phyloP scores from a whole-genome alignment of 2,797 vertebrate species.

The Enteromius viviparus region DNA sequence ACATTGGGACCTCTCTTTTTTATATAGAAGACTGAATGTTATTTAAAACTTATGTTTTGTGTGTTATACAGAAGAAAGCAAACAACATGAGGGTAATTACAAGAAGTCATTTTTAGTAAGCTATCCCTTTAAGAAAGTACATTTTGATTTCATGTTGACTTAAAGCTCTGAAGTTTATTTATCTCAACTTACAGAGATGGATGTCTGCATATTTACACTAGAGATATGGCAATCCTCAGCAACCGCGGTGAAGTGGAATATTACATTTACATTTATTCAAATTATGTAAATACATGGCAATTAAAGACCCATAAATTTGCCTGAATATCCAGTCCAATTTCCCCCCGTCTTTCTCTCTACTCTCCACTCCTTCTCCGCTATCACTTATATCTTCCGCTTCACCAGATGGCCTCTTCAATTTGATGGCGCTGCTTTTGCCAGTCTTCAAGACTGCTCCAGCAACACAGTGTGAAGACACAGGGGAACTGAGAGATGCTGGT shows the following conservation, averaged over 20 bases:
- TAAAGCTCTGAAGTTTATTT: constrained; percentile 17
- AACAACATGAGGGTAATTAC: not conserved
- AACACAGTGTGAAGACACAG: constrained; percentile 57
- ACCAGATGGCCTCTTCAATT: constrained; percentile 80
- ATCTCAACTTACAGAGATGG: constrained; percentile 11
- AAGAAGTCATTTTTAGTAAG: not conserved
- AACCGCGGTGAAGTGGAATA: not conserved
- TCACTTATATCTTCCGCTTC: constrained; percentile 64
- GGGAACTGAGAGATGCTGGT: constrained; percentile 44
- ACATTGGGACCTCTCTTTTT: not conserved
- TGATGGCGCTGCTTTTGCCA: constrained; percentile 72
- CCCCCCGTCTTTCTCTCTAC: not conserved
- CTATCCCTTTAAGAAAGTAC: not conserved
- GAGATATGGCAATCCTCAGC: constrained; percentile 1
- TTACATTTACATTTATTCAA: constrained; percentile 32
- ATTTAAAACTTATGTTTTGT: not conserved
- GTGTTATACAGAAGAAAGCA: not conserved
- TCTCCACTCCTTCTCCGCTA: constrained; percentile 15
- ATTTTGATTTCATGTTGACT: constrained; percentile 5
- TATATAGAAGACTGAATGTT: not conserved
- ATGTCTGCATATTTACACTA: constrained; percentile 19
- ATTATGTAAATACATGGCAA: constrained; percentile 46
- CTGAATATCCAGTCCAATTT: constrained; percentile 17
- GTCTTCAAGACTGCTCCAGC: constrained; percentile 72
- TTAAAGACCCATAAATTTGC: constrained; percentile 43